These are phyloP conservation scores for Anguilla japonica DNA, from an alignment of 2,113 vertebrate genomes.

Conservation along the genomic window DNA sequence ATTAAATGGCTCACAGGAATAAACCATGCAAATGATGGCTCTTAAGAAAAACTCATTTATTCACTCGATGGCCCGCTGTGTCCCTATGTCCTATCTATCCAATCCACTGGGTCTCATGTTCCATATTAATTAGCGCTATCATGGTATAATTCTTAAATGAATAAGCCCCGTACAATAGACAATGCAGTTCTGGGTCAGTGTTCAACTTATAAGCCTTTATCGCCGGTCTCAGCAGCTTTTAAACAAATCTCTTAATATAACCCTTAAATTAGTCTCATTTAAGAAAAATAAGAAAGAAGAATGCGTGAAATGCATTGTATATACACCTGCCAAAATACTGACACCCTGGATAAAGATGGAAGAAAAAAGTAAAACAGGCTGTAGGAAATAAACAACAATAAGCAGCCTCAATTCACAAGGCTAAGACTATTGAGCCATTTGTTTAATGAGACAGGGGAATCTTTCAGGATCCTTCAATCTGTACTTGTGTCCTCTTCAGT, in stretches of 20 bases:
- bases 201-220: not conserved
- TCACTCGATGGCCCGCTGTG: constrained; percentile 4
- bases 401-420: no score
- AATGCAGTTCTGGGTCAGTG: not conserved
- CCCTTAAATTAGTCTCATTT: not conserved
- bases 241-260: constrained; percentile 7
- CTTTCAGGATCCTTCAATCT: no score
- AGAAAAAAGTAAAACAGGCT: no score
- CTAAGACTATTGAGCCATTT: no score
- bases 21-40: constrained; percentile 21
- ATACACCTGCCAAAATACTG: not conserved
- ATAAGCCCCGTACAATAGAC: constrained; percentile 6
- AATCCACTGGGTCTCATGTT: constrained; percentile 12
- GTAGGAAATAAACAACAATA: no score
- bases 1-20: not conserved
- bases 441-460: no score
- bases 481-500: no score
- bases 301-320: not conserved
- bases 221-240: not conserved
- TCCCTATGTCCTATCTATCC: not conserved
- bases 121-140: constrained; percentile 15
- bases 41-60: constrained; percentile 16
- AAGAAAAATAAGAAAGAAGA: not conserved
- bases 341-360: no score
- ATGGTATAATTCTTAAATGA: constrained; percentile 11